Percentiles rank a stretch among this genome's conserved stretches.
These are phyloP conservation scores for Channa striata DNA, from an alignment of 2,797 vertebrate genomes.

Conservation along the genomic window DNA sequence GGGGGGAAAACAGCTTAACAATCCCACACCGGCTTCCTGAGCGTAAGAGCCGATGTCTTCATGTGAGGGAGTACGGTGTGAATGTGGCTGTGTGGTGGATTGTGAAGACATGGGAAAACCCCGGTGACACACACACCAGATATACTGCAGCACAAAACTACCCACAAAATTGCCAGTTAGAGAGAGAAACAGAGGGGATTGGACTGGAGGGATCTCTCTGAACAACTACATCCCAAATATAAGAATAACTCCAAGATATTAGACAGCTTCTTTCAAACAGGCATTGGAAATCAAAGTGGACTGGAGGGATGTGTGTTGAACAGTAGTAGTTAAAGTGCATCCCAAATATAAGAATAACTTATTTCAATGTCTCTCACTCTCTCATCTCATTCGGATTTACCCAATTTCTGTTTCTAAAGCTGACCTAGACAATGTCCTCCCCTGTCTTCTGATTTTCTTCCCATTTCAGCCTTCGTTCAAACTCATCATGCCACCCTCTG, in stretches of 20 bases:
- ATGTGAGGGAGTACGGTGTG: constrained; percentile 48
- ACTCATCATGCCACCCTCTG: constrained; percentile 7
- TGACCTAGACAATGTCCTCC: constrained; percentile 13
- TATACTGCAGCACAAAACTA: constrained; percentile 16
- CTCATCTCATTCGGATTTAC: constrained; percentile 17
- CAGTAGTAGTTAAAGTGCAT: neutral
- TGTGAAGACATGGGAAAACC: constrained; percentile 50
- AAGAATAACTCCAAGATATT: no score
- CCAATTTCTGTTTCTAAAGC: constrained; percentile 19
- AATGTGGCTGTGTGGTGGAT: constrained; percentile 36
- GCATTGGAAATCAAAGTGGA: no score
- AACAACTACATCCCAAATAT: constrained; percentile 22
- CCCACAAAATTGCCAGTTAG: neutral
- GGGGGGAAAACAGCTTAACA: constrained; percentile 67
- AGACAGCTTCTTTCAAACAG: no score
- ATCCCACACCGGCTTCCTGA: constrained; percentile 49
- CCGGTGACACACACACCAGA: constrained; percentile 18
- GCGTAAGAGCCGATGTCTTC: constrained; percentile 57
- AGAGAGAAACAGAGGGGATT: constrained; percentile 10
- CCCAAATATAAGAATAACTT: constrained; percentile 24
- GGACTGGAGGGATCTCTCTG: neutral
- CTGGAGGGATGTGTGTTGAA: no score
- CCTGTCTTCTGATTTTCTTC: constrained; percentile 1
- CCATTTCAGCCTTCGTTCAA: constrained; percentile 21
- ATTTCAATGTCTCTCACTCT: neutral